Base-by-base conservation (phyloP, 2,888 invertebrate species). In the Oscheius sp. region DNA sequence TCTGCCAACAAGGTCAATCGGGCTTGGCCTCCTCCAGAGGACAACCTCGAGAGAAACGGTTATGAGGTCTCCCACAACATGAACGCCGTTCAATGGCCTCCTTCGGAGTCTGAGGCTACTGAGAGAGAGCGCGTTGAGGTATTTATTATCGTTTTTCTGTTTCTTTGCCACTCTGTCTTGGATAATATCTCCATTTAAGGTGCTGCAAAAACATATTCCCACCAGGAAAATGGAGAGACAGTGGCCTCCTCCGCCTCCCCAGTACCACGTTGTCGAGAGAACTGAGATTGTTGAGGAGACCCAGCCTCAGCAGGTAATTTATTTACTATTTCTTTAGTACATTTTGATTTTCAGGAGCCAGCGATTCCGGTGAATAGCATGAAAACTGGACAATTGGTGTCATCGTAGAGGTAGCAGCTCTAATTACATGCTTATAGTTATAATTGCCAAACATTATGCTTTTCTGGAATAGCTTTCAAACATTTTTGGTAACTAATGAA, bases 61-160 rank as follows among this genome's bases (percentile, higher is more conserved):
- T 21, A 73, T 76, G 32, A 48, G 77, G 78, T 78, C 59, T 79
- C 78, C 21, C 83, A 83, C 55, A 82, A 82, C 75, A 82, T 84
- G 83, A 77, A 80, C 29, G 78, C 77, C 33, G 84, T 87, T 11
- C 87, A 88, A 72, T 87, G 87, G 87, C 87, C 87, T 11, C 87
- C 87, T 62, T 80, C 84, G n/a, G 87, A 87, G 65, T 79, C 82
- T 47, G 87, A 87, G 76, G 79, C 77, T 63, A 78, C 80, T 62
- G 81, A 84, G 73, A 78, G 82, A 65, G 82, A 87, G 76, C 79
- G 82, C 51, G 80, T 86, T 47, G 82, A 87, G 70, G 68, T 68
- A 13, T 2, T 42, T 51, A 10, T 42, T n/a, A 62, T 42, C 48
- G 48, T n/a, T 21, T 21, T 0, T 21, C 21, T 21, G 21, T 21